Evolutionary conservation across 2,888 invertebrate species (phyloP), one percentile per base, ranked within the genome.

Genomic region (Mechanitis mazaeus): DNA sequence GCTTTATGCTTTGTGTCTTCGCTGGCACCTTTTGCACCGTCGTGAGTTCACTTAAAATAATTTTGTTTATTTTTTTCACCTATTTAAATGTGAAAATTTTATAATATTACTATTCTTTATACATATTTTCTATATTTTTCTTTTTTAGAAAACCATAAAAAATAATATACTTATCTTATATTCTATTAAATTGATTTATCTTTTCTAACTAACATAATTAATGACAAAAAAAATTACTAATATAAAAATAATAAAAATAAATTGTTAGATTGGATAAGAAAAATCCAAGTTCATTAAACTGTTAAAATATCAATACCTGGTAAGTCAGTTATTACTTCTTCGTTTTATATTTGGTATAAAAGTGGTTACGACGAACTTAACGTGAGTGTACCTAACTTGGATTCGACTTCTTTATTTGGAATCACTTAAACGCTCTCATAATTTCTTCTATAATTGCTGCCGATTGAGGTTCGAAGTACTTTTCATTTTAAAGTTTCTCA

Each of bases 1-100:
- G 66, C 64, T 68, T 69, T 69, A 61, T 68, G 63, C 68, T 69
- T 69, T 69, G 71, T 69, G 65, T 70, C 67, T 64, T 54, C 53
- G 56, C 45, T 55, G 67, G 54, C 47, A 53, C 12, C 54, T 45
- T 57, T 71, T 59, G 70, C 70, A 73, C 71, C 66, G 70, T 61
- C 33, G 33, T 45, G 68, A 64, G 56, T 59, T 33, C 54, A 59
- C 55, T 60, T 54, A 38, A 35, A 38, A 42, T 47, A 47, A 64
- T 38, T 58, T 50, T 50, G 50, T 31, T 28, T 50, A 28, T 50
- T 31, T 50, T 7, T 31, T 31, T 28, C 55, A 33, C 55, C 59
- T 58, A 54, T 42, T 54, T 58, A n/a, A 50, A 54, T 53, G 31
- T 53, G 54, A 56, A 47, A 54, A 45, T 7, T 4, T 20, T 28